phyloP scores from a whole-genome alignment of 2,888 invertebrate species.

The Drosophila quinaria region DNA sequence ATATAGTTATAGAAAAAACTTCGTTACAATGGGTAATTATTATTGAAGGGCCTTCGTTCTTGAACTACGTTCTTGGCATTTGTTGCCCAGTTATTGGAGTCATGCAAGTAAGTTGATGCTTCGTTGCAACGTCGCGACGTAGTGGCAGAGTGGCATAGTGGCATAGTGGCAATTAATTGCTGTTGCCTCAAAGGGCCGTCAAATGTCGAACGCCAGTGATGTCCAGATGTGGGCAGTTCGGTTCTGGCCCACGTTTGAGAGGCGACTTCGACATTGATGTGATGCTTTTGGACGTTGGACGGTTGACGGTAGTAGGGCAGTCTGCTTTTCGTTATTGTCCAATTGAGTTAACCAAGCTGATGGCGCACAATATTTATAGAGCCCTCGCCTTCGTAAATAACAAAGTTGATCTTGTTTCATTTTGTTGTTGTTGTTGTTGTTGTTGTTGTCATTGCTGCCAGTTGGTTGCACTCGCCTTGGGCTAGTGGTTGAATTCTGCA shows the following conservation, averaged over 20 bases:
- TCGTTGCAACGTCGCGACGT: constrained; percentile 1
- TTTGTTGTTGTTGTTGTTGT: constrained; percentile 6
- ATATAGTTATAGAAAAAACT: not conserved
- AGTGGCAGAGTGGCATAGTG: constrained; percentile 4
- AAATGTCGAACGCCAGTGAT: constrained; percentile 44
- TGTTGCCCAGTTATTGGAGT: constrained; percentile 18
- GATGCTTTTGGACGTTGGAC: constrained; percentile 6
- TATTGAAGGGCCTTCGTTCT: not conserved
- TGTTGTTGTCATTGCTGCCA: constrained; percentile 9
- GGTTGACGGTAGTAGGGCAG: not conserved
- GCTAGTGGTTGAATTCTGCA: constrained; percentile 7
- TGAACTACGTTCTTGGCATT: not conserved
- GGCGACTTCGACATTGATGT: constrained; percentile 7
- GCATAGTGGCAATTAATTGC: constrained; percentile 40
- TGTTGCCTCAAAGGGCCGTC: constrained; percentile 38
- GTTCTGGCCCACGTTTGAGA: constrained; percentile 2
- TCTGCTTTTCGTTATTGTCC: constrained; percentile 14
- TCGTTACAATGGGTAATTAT: not conserved
- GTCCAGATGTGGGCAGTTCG: constrained; percentile 5
- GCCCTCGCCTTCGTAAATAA: constrained; percentile 32
- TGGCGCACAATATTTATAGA: constrained; percentile 55
- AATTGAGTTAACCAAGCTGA: constrained; percentile 40
- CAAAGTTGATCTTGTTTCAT: constrained; percentile 14
- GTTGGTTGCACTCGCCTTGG: constrained; percentile 14
- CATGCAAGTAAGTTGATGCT: constrained; percentile 9